Base-by-base conservation (phyloP, 2,797 vertebrate species). In the Pangasius larnaudii region DNA sequence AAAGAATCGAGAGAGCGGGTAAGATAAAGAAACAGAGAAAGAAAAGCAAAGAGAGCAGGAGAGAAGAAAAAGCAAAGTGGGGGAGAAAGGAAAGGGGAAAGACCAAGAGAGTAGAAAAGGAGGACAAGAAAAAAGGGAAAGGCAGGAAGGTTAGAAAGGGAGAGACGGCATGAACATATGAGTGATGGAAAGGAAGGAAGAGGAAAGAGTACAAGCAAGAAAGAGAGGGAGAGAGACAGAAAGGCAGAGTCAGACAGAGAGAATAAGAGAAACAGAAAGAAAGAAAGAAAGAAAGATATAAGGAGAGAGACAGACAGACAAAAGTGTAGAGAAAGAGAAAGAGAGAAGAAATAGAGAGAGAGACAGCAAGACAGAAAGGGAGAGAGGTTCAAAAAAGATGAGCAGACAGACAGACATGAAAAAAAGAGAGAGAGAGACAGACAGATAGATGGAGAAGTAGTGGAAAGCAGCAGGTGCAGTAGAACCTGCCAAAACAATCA, bases 401-500 rank as follows among this genome's bases (percentile, higher is more conserved):
- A 18, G 5, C 24, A 39, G 36, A 69, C 5, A 39, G 19, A 42
- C 36, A 74, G 71, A 42, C 63, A 42, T 22, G 19, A 42, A 1
- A 11, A 8, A 9, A 27, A 18, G 39, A 65, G 39, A 18, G 2
- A 83, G 59, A 22, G 5, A 83, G 39, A 27, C 0, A 36, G 46
- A 84, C 6, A 84, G 39, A 18, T 9, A 16, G 27, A 67, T 10
- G 49, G 83, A 71, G n/a, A 27, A 56, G 46, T 49, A 71, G 65
- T 33, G n/a, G 39, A 33, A 69, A 36, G 42, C 27, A 83, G 65
- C 53, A 81, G 86, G 53, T 59, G 65, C 42, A 63, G 53, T 33
- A 49, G 18, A 87, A 72, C 51, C 84, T 85, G 86, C 86, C 86
- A 87, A 87, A 87, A 87, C 78, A 87, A 87, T 87, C 86, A 87